These are phyloP conservation scores for Anas georgica DNA, from an alignment of 2,797 vertebrate species.

Conservation along the genomic window DNA sequence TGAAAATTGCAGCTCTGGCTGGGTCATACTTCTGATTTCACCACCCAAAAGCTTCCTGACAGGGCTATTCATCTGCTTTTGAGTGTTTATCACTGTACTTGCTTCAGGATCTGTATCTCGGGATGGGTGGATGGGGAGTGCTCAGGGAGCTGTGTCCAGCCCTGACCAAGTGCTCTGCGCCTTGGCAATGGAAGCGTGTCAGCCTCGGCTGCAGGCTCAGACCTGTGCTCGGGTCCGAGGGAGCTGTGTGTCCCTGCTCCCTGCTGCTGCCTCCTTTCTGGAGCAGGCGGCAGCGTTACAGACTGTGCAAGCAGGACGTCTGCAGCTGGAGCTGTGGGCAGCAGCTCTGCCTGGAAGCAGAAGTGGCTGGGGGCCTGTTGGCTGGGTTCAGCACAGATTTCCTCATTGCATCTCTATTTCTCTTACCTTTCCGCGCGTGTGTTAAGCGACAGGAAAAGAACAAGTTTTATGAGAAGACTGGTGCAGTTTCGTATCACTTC, in stretches of 20 bases:
- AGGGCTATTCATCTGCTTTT: background rate
- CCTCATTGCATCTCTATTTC: background rate
- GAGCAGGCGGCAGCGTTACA: background rate
- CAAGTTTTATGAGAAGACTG: background rate
- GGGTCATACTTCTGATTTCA: background rate
- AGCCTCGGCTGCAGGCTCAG: background rate
- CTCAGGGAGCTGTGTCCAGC: background rate
- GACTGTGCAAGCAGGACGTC: background rate
- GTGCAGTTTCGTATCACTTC: background rate
- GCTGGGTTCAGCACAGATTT: background rate
- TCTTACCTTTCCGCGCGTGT: background rate
- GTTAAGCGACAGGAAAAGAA: background rate
- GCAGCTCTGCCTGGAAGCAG: background rate
- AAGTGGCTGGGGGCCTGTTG: background rate
- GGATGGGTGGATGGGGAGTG: accelerated
- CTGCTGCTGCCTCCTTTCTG: background rate
- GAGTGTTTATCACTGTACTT: background rate
- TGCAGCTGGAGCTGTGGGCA: background rate
- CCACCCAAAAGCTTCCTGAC: background rate
- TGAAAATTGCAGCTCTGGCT: background rate
- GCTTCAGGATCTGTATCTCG: background rate
- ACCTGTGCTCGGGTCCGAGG: accelerated
- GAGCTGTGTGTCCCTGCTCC: background rate
- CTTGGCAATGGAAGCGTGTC: background rate
- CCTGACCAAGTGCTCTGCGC: background rate